Evolutionary conservation across 1,140 invertebrate species (phyloP).

Genomic region (Copidosoma floridanum): DNA sequence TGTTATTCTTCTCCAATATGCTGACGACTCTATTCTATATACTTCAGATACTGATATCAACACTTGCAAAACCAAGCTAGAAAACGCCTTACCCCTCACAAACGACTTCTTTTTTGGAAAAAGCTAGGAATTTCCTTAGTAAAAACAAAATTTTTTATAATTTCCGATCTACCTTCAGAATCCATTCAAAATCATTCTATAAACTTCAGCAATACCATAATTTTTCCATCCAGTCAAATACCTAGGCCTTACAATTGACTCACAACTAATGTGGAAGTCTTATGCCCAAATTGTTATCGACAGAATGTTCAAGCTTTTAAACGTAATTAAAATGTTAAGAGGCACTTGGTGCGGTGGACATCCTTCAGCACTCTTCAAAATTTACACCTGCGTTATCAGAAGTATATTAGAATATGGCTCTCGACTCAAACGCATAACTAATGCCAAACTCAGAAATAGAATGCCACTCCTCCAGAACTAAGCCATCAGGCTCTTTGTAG

Average conservation of each 20-base stretch:
- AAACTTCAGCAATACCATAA: conserved; percentile 1
- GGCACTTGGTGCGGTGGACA: conserved; percentile 23
- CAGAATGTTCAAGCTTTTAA: neutral
- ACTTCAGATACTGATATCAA: no score
- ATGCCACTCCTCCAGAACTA: conserved; percentile 4
- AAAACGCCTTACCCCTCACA: no score
- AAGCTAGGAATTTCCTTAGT: no score
- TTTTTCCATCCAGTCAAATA: conserved; percentile 8
- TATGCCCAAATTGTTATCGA: conserved; percentile 9
- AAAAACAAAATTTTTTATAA: neutral
- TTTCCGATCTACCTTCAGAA: neutral
- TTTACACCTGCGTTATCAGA: conserved; percentile 26
- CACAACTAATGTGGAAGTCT: conserved; percentile 18
- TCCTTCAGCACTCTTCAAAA: conserved; percentile 2
- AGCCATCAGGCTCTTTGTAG: conserved; percentile 8
- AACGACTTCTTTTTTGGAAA: no score
- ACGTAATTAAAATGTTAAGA: conserved; percentile 11
- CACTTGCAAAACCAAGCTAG: no score
- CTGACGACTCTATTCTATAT: no score
- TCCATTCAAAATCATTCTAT: neutral
- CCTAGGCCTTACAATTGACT: conserved; percentile 16
- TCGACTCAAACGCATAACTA: neutral
- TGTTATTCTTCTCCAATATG: no score
- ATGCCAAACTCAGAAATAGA: neutral
- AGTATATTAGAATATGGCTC: conserved; percentile 12